Evolutionary conservation across 2,888 invertebrate genomes (phyloP), one percentile per base, ranked within the genome.

Genomic region (Holacanthella duospinosa): DNA sequence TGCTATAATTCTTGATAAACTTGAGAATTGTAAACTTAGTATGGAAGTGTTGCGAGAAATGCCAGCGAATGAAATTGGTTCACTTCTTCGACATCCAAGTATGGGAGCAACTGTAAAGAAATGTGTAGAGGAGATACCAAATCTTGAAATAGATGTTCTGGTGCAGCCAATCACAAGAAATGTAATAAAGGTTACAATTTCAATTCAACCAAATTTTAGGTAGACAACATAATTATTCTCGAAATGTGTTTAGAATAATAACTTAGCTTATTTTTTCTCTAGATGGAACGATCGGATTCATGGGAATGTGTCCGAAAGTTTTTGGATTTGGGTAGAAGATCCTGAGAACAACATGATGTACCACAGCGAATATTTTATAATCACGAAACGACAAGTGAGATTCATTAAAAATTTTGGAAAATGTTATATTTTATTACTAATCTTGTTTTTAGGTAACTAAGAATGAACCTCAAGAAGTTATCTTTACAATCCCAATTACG

Each of bases 311-410:
- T 84, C 88, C 0, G 93, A 96, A 77, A 85, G 89, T 0, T 99
- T 94, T 78, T 97, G 94, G 90, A 84, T 99, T 65, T 96, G 97
- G 93, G 89, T 99, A 29, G 96, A 97, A 77, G 96, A 99, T 79
- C 89, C 95, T 0, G 90, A 91, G 48, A 88, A 85, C 59, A 93
- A 96, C 76, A 86, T 86, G 71, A 95, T 99, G 77, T 94, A 97
- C 77, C 97, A 99, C 77, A 89, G 90, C 61, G 99, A 99, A 77
- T 87, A 89, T 74, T 90, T 96, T 77, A 83, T 87, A 25, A 79
- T 94, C 29, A 86, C 86, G 43, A 88, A 85, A 75, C 88, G 86
- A 79, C 87, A 88, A 82, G 88, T 86, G 74, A 61, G 69, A 66
- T n/a, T n/a, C 16, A 25, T 55, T 12, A 16, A 36, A 29, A 57